phyloP scores from a whole-genome alignment of 2,797 vertebrate species.

The Clangula hyemalis region DNA sequence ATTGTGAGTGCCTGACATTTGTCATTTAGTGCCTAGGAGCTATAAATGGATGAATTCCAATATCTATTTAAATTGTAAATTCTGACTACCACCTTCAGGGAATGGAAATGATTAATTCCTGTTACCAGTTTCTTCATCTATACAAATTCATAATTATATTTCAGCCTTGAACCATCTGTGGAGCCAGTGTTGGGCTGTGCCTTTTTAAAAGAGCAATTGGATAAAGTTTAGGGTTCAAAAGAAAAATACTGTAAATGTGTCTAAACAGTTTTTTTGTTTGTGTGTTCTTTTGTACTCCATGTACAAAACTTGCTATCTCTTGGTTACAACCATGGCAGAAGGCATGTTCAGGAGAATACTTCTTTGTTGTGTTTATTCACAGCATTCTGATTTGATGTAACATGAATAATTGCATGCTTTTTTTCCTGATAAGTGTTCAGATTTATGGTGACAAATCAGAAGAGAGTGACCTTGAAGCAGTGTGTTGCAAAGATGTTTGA shows the following conservation, averaged over 20 bases:
- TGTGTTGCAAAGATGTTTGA: neutral
- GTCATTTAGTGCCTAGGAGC: neutral
- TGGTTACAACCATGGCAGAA: neutral
- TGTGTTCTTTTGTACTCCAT: neutral
- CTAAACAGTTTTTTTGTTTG: neutral
- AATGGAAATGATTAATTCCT: neutral
- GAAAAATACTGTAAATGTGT: neutral
- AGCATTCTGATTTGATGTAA: neutral
- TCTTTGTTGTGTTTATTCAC: neutral
- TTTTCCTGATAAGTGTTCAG: slow-evolving; percentile 11
- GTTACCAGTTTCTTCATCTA: neutral
- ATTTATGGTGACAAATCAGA: neutral
- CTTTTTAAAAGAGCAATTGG: neutral
- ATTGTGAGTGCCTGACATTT: neutral
- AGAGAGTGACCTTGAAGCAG: neutral
- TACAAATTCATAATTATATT: neutral
- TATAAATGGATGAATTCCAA: neutral
- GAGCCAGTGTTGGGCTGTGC: neutral
- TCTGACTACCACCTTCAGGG: neutral
- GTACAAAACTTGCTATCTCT: neutral
- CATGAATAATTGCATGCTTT: neutral
- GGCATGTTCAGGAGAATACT: neutral
- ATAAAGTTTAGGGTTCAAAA: neutral
- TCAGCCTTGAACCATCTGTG: neutral
- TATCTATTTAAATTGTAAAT: neutral